These are phyloP conservation scores for Gyrodactylus bullatarudis DNA, from an alignment of 1,140 invertebrate genomes.

Conservation along the genomic window DNA sequence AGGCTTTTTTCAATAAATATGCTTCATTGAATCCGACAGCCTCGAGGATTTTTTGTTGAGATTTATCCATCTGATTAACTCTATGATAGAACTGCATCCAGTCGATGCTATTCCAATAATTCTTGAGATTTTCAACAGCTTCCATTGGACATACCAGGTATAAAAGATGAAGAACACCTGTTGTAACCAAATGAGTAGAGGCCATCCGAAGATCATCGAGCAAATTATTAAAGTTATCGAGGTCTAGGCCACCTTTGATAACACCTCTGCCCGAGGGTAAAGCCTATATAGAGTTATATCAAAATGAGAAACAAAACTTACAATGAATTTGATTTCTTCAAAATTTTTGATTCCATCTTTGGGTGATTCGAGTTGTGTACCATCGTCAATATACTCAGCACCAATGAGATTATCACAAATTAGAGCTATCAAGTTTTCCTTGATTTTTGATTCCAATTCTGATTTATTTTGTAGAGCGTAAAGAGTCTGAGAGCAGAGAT, in stretches of 20 bases:
- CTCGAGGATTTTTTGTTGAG: background rate
- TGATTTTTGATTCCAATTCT: background rate
- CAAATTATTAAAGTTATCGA: background rate
- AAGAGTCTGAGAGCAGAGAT: background rate
- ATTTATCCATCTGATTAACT: background rate
- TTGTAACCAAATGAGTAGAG: background rate
- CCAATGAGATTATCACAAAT: background rate
- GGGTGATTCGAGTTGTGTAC: no score
- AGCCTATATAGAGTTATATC: background rate
- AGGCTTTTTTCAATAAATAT: background rate
- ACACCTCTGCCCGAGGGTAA: background rate
- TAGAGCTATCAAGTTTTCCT: background rate
- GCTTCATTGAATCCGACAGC: background rate
- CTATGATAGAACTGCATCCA: background rate
- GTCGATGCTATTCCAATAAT: background rate
- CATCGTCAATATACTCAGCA: background rate
- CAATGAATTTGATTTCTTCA: background rate
- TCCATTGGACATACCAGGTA: background rate
- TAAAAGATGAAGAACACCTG: background rate
- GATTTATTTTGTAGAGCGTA: background rate
- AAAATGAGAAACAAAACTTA: background rate
- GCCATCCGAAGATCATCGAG: background rate
- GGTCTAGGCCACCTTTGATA: background rate
- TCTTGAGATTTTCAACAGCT: background rate
- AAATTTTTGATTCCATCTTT: no score